These are phyloP conservation scores for Charanyca ferruginea DNA, from an alignment of 2,888 invertebrate genomes.

Conservation along the genomic window DNA sequence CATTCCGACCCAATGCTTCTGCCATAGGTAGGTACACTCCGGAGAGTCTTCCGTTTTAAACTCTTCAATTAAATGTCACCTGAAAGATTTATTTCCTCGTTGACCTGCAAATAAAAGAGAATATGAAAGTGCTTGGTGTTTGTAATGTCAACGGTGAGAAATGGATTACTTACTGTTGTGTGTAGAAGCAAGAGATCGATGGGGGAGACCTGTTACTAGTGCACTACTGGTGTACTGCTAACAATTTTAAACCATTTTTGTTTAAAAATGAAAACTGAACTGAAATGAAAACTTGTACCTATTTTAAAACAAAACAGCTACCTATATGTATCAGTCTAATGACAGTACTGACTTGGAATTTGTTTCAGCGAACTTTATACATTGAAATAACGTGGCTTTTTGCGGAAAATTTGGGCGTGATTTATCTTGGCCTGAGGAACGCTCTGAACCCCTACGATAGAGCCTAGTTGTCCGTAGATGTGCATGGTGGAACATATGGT, in stretches of 20 bases:
- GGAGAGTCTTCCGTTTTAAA: background rate
- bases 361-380: background rate
- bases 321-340: background rate
- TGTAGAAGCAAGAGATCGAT: slow-evolving; percentile 44
- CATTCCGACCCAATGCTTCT: background rate
- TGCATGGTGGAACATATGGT: background rate
- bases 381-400: background rate
- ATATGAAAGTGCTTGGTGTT: slow-evolving; percentile 45
- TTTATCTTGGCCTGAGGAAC: no score
- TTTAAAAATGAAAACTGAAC: background rate
- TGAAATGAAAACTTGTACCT: no score
- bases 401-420: background rate
- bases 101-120: slow-evolving; percentile 45
- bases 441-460: no score
- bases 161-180: slow-evolving; percentile 43
- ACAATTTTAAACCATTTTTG: slow-evolving; percentile 19
- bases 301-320: background rate
- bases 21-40: background rate
- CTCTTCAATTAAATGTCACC: slow-evolving; percentile 4
- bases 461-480: no score
- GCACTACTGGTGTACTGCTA: slow-evolving; percentile 7
- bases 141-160: slow-evolving; percentile 49
- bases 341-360: background rate
- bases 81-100: slow-evolving; percentile 42
- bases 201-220: slow-evolving; percentile 32